These are phyloP conservation scores for Eulemur albifrons DNA, from an alignment of 2,797 vertebrate genomes.

Conservation along the genomic window DNA sequence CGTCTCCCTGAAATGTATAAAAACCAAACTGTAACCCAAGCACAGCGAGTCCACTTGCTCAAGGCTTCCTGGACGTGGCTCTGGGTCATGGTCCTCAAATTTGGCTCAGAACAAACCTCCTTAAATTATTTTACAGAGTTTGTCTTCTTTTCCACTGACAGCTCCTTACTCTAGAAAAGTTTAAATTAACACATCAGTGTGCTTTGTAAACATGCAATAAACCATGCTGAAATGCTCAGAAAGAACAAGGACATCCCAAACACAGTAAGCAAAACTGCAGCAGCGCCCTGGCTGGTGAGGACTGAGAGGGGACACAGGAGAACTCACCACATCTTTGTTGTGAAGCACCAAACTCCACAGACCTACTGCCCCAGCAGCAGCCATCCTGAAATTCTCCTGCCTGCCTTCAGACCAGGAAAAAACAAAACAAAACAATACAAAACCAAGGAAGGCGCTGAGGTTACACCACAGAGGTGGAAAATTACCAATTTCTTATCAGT, in stretches of 20 bases:
- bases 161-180: neutral
- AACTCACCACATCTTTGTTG: fast-evolving
- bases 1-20: no score
- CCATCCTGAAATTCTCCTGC: neutral
- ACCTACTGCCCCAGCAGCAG: neutral
- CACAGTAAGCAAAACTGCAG: neutral
- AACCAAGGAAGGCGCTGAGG: neutral
- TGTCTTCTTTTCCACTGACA: no score
- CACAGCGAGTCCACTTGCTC: no score
- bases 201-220: neutral
- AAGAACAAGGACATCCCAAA: neutral
- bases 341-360: neutral
- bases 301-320: fast-evolving
- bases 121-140: no score
- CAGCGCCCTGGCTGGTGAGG: neutral
- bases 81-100: no score
- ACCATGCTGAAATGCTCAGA: fast-evolving
- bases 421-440: neutral
- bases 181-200: neutral
- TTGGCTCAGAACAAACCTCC: no score
- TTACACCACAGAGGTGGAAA: neutral
- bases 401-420: no score
- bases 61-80: no score
- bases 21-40: no score
- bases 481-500: neutral